Percentiles rank a stretch among this genome's conserved stretches.
These are phyloP conservation scores for Choloepus didactylus DNA, from an alignment of 2,797 vertebrate genomes.

Conservation along the genomic window DNA sequence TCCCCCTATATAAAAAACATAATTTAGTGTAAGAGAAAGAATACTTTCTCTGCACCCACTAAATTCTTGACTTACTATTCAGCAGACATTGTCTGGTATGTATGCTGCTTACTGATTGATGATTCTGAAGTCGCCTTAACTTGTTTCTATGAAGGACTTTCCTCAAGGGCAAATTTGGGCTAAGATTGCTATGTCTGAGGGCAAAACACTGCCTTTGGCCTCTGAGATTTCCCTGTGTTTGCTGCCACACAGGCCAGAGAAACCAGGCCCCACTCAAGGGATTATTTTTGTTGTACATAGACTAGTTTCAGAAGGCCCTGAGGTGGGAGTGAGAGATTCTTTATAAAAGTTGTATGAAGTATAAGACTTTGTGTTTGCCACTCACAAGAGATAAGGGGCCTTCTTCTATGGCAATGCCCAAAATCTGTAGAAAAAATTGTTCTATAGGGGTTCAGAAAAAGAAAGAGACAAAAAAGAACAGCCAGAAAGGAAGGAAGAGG, in stretches of 20 bases:
- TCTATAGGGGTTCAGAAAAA: neutral
- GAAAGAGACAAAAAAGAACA: neutral
- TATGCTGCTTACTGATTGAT: neutral
- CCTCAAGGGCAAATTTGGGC: neutral
- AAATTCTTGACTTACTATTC: neutral
- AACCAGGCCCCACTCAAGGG: accelerated
- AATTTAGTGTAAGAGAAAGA: too few relatives aligned
- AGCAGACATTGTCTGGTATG: neutral
- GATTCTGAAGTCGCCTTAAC: neutral
- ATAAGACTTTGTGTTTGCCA: neutral
- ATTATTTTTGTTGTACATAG: neutral
- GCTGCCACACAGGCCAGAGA: neutral
- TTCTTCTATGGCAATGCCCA: neutral
- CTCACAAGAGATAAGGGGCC: neutral
- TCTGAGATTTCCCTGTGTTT: neutral
- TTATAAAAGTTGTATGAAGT: neutral
- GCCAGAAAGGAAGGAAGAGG: neutral
- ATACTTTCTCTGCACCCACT: neutral
- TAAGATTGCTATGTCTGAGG: neutral
- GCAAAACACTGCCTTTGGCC: neutral
- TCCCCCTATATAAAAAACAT: neutral
- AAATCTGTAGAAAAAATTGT: neutral
- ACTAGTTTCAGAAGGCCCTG: neutral
- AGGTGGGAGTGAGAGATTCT: neutral
- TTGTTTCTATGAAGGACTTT: neutral